Percentiles rank a stretch among this genome's conserved stretches.
These are phyloP conservation scores for Drosophila repletoides DNA, from an alignment of 1,140 invertebrate genomes.

Conservation along the genomic window DNA sequence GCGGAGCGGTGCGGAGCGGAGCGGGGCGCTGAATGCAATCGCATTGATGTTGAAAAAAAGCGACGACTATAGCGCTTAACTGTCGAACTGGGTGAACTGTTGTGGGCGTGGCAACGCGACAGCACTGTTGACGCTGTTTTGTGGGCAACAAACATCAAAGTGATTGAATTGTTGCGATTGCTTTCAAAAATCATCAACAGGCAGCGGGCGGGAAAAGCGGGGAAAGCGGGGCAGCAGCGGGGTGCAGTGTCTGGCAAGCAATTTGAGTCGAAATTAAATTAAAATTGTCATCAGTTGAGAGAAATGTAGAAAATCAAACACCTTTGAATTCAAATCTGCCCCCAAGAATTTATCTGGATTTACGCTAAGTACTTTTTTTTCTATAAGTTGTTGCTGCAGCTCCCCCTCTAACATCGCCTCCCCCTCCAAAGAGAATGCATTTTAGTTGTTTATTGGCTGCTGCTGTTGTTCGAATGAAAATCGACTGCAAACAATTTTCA, in stretches of 20 bases:
- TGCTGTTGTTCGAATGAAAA: slow-evolving; percentile 2
- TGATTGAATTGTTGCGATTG: slow-evolving; percentile 80
- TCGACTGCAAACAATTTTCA: slow-evolving; percentile 48
- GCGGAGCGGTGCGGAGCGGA: slow-evolving; percentile 2
- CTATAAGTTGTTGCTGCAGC: no score
- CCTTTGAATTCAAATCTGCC: no score
- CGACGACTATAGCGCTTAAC: slow-evolving; percentile 69
- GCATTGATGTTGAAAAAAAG: slow-evolving; percentile 68
- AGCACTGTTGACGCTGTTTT: slow-evolving; percentile 46
- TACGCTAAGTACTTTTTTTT: no score
- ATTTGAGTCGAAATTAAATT: slow-evolving; percentile 69
- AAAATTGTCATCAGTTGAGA: slow-evolving; percentile 47
- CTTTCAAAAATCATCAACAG: slow-evolving; percentile 68
- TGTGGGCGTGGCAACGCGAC: not conserved
- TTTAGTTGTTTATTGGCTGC: no score
- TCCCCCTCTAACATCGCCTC: no score
- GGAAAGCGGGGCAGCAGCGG: no score
- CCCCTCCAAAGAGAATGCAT: no score
- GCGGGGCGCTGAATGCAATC: slow-evolving; percentile 57
- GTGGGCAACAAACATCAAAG: slow-evolving; percentile 74
- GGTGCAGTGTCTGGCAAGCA: slow-evolving; percentile 36
- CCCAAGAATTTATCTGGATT: no score
- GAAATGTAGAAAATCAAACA: not conserved
- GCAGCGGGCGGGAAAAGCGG: no score
- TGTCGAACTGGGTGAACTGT: slow-evolving; percentile 47